These are phyloP conservation scores for Calidris pygmaea DNA, from an alignment of 2,113 vertebrate genomes.

Conservation along the genomic window DNA sequence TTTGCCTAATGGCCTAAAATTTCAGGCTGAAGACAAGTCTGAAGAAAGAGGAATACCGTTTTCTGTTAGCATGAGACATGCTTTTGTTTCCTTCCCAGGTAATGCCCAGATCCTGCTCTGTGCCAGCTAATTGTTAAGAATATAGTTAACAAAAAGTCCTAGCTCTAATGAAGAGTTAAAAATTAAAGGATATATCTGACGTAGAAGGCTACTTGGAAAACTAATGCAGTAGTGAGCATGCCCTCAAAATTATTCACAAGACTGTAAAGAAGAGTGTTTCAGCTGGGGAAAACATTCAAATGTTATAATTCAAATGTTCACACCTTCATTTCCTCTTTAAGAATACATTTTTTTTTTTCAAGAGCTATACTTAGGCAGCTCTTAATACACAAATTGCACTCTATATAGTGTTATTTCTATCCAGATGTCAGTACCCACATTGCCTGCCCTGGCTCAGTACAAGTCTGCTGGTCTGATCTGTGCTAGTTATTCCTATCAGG, in stretches of 20 bases:
- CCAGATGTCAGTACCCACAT: not conserved
- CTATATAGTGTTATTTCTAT: not conserved
- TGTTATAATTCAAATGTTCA: not conserved
- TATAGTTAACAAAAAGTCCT: not conserved
- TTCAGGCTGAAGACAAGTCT: slow-evolving; percentile 10
- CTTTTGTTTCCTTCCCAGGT: slow-evolving; percentile 95
- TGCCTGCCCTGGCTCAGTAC: not conserved
- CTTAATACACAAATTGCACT: not conserved
- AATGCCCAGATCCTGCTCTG: not conserved
- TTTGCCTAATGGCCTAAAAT: not conserved
- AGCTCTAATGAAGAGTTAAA: not conserved
- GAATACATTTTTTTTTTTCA: not conserved
- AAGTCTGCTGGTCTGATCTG: not conserved
- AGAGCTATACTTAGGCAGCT: not conserved
- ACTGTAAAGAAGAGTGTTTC: not conserved
- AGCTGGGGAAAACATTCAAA: not conserved
- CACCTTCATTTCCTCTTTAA: not conserved
- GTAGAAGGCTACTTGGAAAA: not conserved
- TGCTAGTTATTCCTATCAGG: not conserved
- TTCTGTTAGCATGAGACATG: slow-evolving; percentile 93
- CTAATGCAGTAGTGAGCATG: not conserved
- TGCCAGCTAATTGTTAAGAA: not conserved
- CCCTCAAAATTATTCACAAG: not conserved
- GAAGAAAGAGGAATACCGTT: slow-evolving; percentile 78
- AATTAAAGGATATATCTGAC: not conserved